phyloP scores from a whole-genome alignment of 1,140 invertebrate genomes.

The Brachystomella parvula region DNA sequence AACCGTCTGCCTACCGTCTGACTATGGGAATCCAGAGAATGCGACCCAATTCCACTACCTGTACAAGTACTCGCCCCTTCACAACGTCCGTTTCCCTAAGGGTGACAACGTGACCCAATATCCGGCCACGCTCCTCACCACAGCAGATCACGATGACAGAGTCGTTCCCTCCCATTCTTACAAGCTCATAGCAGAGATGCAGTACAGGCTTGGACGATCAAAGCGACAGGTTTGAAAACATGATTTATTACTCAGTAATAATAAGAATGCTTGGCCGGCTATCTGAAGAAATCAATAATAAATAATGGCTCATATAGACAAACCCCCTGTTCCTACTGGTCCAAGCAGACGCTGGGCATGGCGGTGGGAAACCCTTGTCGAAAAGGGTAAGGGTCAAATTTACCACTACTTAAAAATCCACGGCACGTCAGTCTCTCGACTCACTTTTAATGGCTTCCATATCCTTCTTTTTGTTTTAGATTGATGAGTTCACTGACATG shows the following conservation, averaged over 20 bases:
- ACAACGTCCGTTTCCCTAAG: slow-evolving; percentile 72
- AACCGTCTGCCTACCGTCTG: no score
- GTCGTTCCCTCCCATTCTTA: slow-evolving; percentile 56
- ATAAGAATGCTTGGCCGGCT: neutral
- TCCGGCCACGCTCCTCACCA: slow-evolving; percentile 53
- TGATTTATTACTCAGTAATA: neutral
- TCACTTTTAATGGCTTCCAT: slow-evolving; percentile 6
- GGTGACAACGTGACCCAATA: slow-evolving; percentile 48
- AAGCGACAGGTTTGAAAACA: slow-evolving; percentile 42
- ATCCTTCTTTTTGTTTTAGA: neutral
- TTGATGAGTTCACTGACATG: slow-evolving; percentile 2
- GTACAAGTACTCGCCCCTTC: slow-evolving; percentile 87
- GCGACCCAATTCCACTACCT: slow-evolving; percentile 79
- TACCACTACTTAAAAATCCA: slow-evolving; percentile 4
- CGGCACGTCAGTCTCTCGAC: neutral
- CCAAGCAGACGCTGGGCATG: slow-evolving; percentile 93
- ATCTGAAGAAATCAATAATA: neutral
- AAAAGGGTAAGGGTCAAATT: slow-evolving; percentile 52
- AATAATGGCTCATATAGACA: slow-evolving; percentile 47
- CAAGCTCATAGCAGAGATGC: slow-evolving; percentile 57
- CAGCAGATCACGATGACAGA: slow-evolving; percentile 52
- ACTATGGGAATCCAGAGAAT: slow-evolving; percentile 89
- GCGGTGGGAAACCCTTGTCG: slow-evolving; percentile 63
- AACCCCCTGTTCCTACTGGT: slow-evolving; percentile 83
- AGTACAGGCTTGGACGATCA: slow-evolving; percentile 46